A percentile compares a stretch with the other conserved stretches of the same genome.
These are phyloP conservation scores for Gymnogyps californianus DNA, from an alignment of 2,113 vertebrate species.

Conservation along the genomic window DNA sequence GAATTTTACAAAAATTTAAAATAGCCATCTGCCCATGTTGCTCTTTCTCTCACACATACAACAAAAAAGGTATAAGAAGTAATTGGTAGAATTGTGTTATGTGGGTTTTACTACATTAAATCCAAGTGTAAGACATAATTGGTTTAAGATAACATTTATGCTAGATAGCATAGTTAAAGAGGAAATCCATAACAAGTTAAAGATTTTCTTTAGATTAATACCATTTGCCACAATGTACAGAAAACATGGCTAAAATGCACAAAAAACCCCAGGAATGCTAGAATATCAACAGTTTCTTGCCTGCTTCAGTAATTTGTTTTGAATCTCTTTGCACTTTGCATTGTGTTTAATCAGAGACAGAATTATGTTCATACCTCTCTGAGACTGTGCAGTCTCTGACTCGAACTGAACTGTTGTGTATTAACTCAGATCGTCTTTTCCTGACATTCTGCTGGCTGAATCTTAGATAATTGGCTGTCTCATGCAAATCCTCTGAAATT, in stretches of 20 bases:
- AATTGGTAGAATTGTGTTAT: not conserved
- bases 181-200: not conserved
- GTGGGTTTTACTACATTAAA: not conserved
- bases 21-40: not conserved
- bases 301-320: not conserved
- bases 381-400: not conserved
- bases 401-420: not conserved
- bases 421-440: not conserved
- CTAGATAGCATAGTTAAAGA: not conserved
- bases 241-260: not conserved
- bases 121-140: not conserved
- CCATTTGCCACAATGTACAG: not conserved
- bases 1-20: not conserved
- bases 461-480: slow-evolving; percentile 9
- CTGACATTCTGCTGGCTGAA: not conserved
- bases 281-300: not conserved
- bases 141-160: not conserved
- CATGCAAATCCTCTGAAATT: slow-evolving; percentile 29
- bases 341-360: not conserved
- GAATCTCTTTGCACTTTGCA: not conserved
- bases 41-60: not conserved
- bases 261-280: not conserved
- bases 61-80: not conserved
- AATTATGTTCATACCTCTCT: not conserved
- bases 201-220: not conserved